Conservation (phyloP, 2,113 vertebrate species). For the Mobula hypostoma region DNA sequence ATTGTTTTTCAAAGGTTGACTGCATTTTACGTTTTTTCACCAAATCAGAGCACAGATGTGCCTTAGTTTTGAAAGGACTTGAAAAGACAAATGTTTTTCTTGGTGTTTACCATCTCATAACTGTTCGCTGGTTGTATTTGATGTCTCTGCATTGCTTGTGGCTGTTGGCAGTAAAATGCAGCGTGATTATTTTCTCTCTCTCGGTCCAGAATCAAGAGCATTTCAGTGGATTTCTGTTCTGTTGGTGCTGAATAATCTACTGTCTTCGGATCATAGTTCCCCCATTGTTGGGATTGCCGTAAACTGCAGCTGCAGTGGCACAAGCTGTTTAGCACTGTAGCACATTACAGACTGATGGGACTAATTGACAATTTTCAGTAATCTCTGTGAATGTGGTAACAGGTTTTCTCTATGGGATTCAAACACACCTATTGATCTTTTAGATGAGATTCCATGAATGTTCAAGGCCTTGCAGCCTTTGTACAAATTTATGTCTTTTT, state of each 20-base stretch:
- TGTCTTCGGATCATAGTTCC: neutral
- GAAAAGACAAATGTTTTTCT: neutral
- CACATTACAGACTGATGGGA: neutral
- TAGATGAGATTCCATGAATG: neutral
- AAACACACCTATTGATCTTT: neutral
- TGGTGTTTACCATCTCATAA: neutral
- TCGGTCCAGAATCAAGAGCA: neutral
- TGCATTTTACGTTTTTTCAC: neutral
- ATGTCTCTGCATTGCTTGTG: neutral
- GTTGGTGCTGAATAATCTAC: neutral
- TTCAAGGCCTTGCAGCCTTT: neutral
- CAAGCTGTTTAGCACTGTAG: neutral
- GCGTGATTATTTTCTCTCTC: neutral
- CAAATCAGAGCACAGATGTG: neutral
- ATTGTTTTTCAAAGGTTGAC: neutral
- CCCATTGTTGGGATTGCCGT: neutral
- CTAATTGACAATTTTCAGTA: neutral
- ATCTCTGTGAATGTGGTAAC: neutral
- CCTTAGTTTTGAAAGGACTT: neutral
- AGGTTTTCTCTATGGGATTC: neutral
- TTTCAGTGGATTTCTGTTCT: neutral
- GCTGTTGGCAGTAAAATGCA: neutral
- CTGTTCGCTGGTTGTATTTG: neutral
- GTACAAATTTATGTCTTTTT: too few relatives aligned
- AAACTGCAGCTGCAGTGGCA: neutral